Percentiles rank a stretch among this genome's conserved stretches.
phyloP scores from a whole-genome alignment of 2,888 invertebrate species.

The Caradrina kadenii region DNA sequence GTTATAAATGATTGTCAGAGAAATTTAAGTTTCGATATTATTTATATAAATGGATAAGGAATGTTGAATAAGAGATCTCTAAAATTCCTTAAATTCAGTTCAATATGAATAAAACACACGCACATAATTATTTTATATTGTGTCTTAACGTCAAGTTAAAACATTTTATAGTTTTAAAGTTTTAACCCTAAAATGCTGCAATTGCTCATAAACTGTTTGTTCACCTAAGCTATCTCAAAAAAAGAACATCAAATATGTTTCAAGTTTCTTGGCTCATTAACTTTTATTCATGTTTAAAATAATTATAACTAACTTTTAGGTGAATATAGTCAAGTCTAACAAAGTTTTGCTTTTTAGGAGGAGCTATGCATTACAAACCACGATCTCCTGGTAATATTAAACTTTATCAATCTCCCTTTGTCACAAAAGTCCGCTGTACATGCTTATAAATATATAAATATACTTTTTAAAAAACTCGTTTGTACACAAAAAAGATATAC shows the following conservation, averaged over 20 bases:
- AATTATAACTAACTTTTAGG: constrained; percentile 17
- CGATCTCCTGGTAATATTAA: constrained; percentile 79
- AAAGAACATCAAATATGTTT: constrained; percentile 1
- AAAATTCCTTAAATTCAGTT: not conserved
- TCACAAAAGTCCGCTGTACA: constrained; percentile 58
- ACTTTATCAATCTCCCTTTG: constrained; percentile 54
- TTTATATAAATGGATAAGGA: not conserved
- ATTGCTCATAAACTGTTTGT: constrained; percentile 40
- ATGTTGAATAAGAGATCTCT: not conserved
- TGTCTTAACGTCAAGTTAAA: not conserved
- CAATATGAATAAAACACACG: not conserved
- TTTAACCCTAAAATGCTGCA: not conserved
- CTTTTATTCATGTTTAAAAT: constrained; percentile 18
- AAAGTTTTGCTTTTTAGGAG: constrained; percentile 84
- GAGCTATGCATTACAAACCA: constrained; percentile 86
- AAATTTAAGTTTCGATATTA: not conserved
- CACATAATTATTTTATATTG: not conserved
- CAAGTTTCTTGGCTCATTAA: not conserved
- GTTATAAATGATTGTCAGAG: not conserved
- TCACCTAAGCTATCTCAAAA: constrained; percentile 48
- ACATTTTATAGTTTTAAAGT: not conserved
- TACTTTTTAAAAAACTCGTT: constrained; percentile 7
- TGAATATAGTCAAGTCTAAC: constrained; percentile 54
- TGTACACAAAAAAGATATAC: not conserved
- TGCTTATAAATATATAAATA: constrained; percentile 23